phyloP scores from a whole-genome alignment of 2,888 invertebrate genomes.

The Drosophila helvetica region DNA sequence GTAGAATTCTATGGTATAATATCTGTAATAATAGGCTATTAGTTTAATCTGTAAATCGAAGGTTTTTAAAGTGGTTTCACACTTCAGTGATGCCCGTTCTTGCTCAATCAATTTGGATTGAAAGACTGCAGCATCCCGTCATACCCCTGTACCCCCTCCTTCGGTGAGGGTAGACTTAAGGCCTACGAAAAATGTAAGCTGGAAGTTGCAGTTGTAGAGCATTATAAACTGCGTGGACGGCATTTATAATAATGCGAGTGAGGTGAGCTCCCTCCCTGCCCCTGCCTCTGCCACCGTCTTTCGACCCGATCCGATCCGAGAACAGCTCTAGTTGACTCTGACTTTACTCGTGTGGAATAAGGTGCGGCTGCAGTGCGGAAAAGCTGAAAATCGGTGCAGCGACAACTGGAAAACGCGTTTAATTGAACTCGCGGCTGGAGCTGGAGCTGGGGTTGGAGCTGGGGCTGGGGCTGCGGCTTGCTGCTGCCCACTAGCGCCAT shows the following conservation, averaged over 20 bases:
- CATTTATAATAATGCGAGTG: constrained; percentile 78
- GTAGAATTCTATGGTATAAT: too few species aligned
- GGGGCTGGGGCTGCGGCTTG: not conserved
- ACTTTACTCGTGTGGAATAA: constrained; percentile 52
- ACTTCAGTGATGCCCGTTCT: too few species aligned
- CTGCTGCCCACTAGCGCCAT: constrained; percentile 74
- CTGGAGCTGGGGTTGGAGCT: too few species aligned
- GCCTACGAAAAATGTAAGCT: constrained; percentile 50
- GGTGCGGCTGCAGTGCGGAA: constrained; percentile 76
- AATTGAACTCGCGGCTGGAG: constrained; percentile 60
- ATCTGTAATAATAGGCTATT: too few species aligned
- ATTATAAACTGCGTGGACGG: constrained; percentile 82
- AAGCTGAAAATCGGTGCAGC: constrained; percentile 53
- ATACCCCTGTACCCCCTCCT: not conserved
- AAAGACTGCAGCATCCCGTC: too few species aligned
- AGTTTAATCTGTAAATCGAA: too few species aligned
- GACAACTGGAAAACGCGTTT: constrained; percentile 68
- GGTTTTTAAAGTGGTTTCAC: too few species aligned
- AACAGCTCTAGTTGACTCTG: constrained; percentile 25
- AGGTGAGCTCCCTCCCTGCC: constrained; percentile 9
- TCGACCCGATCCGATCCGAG: not conserved
- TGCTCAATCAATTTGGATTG: not conserved
- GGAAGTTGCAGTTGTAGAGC: constrained; percentile 63
- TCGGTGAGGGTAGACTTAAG: too few species aligned
- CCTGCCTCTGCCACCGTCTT: too few species aligned